Percentiles rank a stretch among this genome's conserved stretches.
These are phyloP conservation scores for Seira musarum DNA, from an alignment of 2,888 invertebrate species.

Conservation along the genomic window DNA sequence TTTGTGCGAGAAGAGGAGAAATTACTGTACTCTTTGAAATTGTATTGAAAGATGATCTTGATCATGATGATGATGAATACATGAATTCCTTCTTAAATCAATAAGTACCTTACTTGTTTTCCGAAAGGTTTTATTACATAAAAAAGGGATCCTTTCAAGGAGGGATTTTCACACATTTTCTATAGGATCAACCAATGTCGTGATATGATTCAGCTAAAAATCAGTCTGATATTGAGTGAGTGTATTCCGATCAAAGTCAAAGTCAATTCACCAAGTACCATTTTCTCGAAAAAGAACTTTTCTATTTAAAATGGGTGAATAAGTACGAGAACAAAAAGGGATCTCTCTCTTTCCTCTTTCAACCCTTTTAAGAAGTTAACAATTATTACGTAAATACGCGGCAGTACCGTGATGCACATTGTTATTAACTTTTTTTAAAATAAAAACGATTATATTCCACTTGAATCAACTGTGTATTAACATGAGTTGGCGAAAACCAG, in stretches of 20 bases:
- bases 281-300: constrained; percentile 4
- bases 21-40: constrained; percentile 36
- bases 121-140: constrained; percentile 27
- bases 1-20: constrained; percentile 45
- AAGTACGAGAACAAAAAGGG: constrained; percentile 4
- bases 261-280: no score
- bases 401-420: no score
- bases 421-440: no score
- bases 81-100: constrained; percentile 54
- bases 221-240: constrained; percentile 18
- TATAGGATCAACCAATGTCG: constrained; percentile 32
- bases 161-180: no score
- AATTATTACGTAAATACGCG: no score
- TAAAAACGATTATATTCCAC: no score
- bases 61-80: constrained; percentile 36
- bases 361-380: no score
- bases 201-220: constrained; percentile 57
- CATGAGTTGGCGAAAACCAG: no score
- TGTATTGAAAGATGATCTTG: constrained; percentile 37
- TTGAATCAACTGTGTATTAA: no score
- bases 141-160: constrained; percentile 8
- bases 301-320: constrained; percentile 9
- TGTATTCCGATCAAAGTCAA: constrained; percentile 51
- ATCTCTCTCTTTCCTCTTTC: no score
- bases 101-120: constrained; percentile 43